These are phyloP conservation scores for Typhlichthys eigenmanni DNA, from an alignment of 2,797 vertebrate genomes.

Conservation along the genomic window DNA sequence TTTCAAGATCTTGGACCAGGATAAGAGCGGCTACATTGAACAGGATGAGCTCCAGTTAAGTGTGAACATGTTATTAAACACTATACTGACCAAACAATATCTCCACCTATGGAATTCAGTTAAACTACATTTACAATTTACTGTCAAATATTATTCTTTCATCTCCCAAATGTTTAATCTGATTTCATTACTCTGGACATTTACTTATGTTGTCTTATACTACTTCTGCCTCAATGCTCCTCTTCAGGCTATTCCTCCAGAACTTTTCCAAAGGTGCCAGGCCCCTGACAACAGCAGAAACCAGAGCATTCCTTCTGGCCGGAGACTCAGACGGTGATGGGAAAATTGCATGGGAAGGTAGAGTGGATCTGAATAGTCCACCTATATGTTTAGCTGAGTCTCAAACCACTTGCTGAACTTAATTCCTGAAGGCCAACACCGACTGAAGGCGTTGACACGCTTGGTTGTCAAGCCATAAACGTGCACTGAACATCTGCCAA, in stretches of 20 bases:
- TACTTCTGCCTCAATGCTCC: not conserved
- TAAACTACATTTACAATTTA: no score
- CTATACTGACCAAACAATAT: no score
- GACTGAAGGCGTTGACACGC: no score
- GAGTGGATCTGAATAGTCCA: not conserved
- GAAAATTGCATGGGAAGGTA: slow-evolving; percentile 76
- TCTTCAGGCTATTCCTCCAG: slow-evolving; percentile 71
- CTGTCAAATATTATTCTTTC: no score
- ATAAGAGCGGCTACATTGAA: slow-evolving; percentile 81
- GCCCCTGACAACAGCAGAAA: slow-evolving; percentile 67
- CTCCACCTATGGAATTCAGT: no score
- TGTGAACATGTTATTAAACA: slow-evolving; percentile 10
- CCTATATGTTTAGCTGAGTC: not conserved
- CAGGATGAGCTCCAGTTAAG: slow-evolving; percentile 83
- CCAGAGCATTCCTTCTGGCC: slow-evolving; percentile 68
- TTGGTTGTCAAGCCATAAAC: no score
- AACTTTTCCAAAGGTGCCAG: slow-evolving; percentile 74
- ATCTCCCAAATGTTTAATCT: no score
- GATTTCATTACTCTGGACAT: no score
- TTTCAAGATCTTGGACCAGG: slow-evolving; percentile 82
- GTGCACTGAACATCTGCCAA: no score
- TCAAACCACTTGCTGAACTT: not conserved
- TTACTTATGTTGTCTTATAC: not conserved
- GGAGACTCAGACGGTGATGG: slow-evolving; percentile 73
- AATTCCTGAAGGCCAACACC: not conserved